Base-by-base conservation (phyloP, 2,888 invertebrate species). In the Eledona agricola region DNA sequence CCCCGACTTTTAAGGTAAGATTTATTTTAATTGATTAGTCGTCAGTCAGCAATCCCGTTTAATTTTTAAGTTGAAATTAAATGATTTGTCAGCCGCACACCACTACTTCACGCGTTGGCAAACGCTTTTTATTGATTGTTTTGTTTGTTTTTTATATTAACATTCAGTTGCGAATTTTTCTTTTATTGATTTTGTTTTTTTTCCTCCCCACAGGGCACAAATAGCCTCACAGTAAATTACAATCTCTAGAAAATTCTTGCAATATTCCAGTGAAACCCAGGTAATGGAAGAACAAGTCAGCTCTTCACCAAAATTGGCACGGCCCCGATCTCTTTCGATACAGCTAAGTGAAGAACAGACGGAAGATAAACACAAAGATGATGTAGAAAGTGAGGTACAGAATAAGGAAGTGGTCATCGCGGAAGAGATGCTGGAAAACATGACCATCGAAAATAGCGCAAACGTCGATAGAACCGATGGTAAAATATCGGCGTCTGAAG, bases 251-350 rank as follows among this genome's bases (percentile, higher is more conserved):
- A 47, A 52, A 34, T 37, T 22, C 34, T 60, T 64, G 55, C 65
- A 67, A 69, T 67, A 72, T 73, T 73, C 69, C 69, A 72, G 73
- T 71, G 70, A 69, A 46, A 61, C 35, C 46, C 64, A 61, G 43
- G 62, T 47, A 40, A 31, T 34, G 31, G 60, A 60, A 34, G 54
- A 54, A 25, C 38, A 53, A 42, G 31, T 49, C 25, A 50, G 31
- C 45, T 37, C 43, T 37, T 63, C 67, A 34, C 69, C 70, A 51
- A 75, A 74, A 71, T 66, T 74, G 57, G 74, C 75, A 63, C 77
- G 78, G 67, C 79, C 78, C 65, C 77, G 76, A 70, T 78, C 80
- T 69, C 77, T 81, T 68, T 78, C 79, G 68, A 78, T 76, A 66
- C 76, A 74, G 73, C 76, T 76, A 69, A 78, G 76, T 74, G 78